Evolutionary conservation across 2,113 vertebrate species (phyloP), one percentile per base, ranked within the genome.

Genomic region (Silurus glanis): DNA sequence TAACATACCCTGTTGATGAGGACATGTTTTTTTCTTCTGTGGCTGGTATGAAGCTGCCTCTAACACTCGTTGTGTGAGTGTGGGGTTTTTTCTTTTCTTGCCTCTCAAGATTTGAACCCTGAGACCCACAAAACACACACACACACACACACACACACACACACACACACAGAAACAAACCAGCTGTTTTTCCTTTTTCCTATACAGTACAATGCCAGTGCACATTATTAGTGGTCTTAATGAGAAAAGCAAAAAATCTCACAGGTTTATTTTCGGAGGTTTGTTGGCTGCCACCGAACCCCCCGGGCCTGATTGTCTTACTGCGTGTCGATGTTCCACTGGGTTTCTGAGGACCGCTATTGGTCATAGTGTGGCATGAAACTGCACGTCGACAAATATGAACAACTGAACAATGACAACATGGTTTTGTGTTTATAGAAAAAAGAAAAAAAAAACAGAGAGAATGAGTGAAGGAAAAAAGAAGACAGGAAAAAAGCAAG

Each of bases 371-470:
- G 94, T 97, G 97, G 94, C 95, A 97, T 95, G 97, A 98, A 92
- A 95, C 98, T 99, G 97, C 97, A 96, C 97, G 97, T 91, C 95
- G 97, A 97, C 98, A 99, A 96, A 98, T 91, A 95, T 96, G 97
- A 93, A 97, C 96, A 95, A 97, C 97, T 98, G 95, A 95, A 90
- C 92, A 91, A 84, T 86, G 83, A 88, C 87, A 83, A 51, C 53
- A 3, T 84, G 62, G 71, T 66, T 85, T 87, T 76, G 82, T 81
- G 51, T 61, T 49, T n/a, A 71, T 12, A 71, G n/a, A n/a, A 66
- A 67, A 82, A 85, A 80, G 16, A 12, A 28, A 83, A 55, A 85
- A 28, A 83, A 55, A 85, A 86, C 61, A 53, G 56, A 13, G 58
- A 80, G 45, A 51, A 62, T 82, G 75, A 4, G 58, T 37, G 81